Evolutionary conservation across 2,113 vertebrate genomes (phyloP).

Genomic region (Labrus mixtus): DNA sequence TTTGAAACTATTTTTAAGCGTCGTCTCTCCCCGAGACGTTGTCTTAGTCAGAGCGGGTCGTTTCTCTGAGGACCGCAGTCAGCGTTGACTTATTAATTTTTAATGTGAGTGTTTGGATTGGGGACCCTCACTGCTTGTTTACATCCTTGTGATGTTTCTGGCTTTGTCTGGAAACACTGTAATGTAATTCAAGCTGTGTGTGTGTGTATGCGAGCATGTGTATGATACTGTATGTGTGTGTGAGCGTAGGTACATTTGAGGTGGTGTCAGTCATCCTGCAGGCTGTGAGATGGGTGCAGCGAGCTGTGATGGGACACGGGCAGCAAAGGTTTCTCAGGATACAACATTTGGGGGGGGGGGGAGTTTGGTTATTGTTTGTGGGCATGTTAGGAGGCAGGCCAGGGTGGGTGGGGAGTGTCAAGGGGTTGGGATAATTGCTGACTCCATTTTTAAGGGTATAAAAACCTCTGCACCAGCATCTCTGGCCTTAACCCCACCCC

Average conservation of each 20-base stretch:
- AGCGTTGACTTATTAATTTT: conserved; percentile 76
- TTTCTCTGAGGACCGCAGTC: conserved; percentile 75
- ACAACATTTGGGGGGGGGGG: conserved; percentile 8
- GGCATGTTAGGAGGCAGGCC: conserved; percentile 62
- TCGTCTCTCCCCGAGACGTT: conserved; percentile 59
- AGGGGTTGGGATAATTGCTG: conserved; percentile 82
- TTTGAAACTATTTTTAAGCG: conserved; percentile 67
- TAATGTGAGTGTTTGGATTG: conserved; percentile 76
- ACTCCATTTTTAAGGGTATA: conserved; percentile 81
- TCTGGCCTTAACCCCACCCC: conserved; percentile 69
- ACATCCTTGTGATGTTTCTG: conserved; percentile 77
- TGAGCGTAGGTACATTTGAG: conserved; percentile 3
- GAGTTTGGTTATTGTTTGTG: conserved; percentile 71
- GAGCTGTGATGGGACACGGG: conserved; percentile 64
- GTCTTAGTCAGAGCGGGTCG: conserved; percentile 58
- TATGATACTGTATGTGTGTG: not conserved
- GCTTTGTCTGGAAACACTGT: conserved; percentile 63
- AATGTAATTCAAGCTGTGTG: conserved; percentile 42
- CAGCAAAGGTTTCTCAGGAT: conserved; percentile 70
- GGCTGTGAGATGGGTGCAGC: conserved; percentile 37
- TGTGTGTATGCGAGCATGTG: conserved; percentile 4
- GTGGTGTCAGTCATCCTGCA: conserved; percentile 43
- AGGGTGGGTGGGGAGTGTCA: conserved; percentile 65
- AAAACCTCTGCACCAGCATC: conserved; percentile 81
- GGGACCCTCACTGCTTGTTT: conserved; percentile 78